Conservation (phyloP, 2,888 invertebrate species). For the Cylloceria caligata region DNA sequence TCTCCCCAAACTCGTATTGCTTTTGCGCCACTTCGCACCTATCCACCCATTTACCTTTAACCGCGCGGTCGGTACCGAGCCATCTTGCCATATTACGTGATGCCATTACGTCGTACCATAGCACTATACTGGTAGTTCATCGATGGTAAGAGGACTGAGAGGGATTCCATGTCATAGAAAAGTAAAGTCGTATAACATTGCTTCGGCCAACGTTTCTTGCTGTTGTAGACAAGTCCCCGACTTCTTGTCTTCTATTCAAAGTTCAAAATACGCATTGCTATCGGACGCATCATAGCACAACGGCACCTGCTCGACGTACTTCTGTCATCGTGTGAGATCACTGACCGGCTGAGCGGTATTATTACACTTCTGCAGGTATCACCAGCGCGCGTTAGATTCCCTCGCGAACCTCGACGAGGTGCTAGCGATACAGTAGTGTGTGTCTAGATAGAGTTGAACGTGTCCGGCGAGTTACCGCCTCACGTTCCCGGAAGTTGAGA, state of each 20-base stretch:
- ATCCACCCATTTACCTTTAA: constrained; percentile 47
- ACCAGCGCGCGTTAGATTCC: constrained; percentile 24
- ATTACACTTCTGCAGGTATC: constrained; percentile 49
- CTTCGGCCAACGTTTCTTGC: not conserved
- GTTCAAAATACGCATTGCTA: not conserved
- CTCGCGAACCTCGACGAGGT: constrained; percentile 71
- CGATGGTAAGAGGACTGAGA: constrained; percentile 60
- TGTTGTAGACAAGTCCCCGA: not conserved
- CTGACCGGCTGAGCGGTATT: constrained; percentile 51
- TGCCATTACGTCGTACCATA: constrained; percentile 52
- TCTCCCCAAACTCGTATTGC: constrained; percentile 20
- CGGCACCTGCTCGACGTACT: constrained; percentile 37
- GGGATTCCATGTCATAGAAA: constrained; percentile 59
- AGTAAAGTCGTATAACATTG: constrained; percentile 48
- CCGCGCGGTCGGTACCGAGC: constrained; percentile 32
- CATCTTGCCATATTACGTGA: constrained; percentile 62
- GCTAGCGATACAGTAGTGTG: constrained; percentile 13
- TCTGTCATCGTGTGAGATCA: constrained; percentile 38
- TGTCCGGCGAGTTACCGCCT: constrained; percentile 72
- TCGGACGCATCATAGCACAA: constrained; percentile 24
- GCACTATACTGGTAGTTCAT: constrained; percentile 46
- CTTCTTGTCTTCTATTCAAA: constrained; percentile 8
- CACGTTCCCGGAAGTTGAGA: constrained; percentile 83
- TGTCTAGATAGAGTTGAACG: constrained; percentile 16
- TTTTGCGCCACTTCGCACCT: constrained; percentile 49